Percentiles rank a stretch among this genome's conserved stretches.
Conservation (phyloP, 2,888 invertebrate species). For the Dinocampus coccinellae region DNA sequence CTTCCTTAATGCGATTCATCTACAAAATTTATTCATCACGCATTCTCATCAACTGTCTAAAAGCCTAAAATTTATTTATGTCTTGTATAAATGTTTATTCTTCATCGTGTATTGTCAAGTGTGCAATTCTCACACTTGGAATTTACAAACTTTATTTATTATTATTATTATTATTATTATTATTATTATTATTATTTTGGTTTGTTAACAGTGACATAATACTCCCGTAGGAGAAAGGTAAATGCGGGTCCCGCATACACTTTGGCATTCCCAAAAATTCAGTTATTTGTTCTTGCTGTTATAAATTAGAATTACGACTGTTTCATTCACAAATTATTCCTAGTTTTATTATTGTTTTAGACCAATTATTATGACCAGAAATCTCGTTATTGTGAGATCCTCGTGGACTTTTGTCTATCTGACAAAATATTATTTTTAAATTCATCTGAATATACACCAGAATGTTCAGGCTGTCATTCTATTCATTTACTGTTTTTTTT, state of each 20-base stretch:
- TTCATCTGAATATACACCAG: background rate
- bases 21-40: constrained; percentile 29
- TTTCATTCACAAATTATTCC: background rate
- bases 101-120: background rate
- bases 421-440: background rate
- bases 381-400: constrained; percentile 42
- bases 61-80: too few relatives aligned
- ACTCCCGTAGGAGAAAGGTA: constrained; percentile 35
- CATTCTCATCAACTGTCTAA: constrained; percentile 26
- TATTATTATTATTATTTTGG: too few relatives aligned
- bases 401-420: constrained; percentile 29
- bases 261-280: background rate
- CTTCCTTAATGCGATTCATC: constrained; percentile 15
- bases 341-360: constrained; percentile 14
- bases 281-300: background rate
- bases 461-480: background rate
- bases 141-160: background rate
- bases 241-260: constrained; percentile 44
- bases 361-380: constrained; percentile 50
- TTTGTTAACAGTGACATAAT: constrained; percentile 27
- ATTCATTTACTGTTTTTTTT: background rate
- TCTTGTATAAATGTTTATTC: background rate
- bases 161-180: too few relatives aligned
- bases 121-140: background rate
- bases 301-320: background rate